These are phyloP conservation scores for Platygyra sinensis DNA, from an alignment of 64 coral and sea anemone genomes.

Conservation along the genomic window DNA sequence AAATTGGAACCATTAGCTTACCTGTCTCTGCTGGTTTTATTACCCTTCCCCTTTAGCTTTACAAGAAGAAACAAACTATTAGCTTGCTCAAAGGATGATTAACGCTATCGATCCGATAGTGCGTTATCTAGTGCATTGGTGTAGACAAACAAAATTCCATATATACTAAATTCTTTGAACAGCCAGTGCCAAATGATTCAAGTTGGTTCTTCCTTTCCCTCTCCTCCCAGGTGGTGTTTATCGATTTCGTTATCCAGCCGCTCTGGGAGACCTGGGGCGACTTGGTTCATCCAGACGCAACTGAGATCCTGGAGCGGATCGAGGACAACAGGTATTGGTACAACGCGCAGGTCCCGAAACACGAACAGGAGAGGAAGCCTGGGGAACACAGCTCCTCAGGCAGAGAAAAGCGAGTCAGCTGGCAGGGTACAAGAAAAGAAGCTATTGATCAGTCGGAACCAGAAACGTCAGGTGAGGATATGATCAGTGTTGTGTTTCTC, in stretches of 20 bases:
- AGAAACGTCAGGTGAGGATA: slow-evolving; percentile 73
- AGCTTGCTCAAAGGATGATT: too few relatives aligned
- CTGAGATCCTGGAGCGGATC: slow-evolving; percentile 88
- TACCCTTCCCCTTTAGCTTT: too few relatives aligned
- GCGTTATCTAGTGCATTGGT: too few relatives aligned
- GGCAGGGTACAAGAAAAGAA: slow-evolving; percentile 91
- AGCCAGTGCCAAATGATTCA: background rate
- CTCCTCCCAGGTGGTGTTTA: slow-evolving; percentile 85
- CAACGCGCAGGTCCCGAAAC: slow-evolving; percentile 89
- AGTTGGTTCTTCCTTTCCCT: background rate
- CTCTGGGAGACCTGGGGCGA: slow-evolving; percentile 99
- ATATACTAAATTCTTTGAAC: too few relatives aligned
- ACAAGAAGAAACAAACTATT: too few relatives aligned
- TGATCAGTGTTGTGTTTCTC: background rate
- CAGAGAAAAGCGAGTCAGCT: slow-evolving; percentile 79
- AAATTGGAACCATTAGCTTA: too few relatives aligned
- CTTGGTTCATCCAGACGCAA: slow-evolving; percentile 86
- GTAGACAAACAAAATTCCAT: too few relatives aligned
- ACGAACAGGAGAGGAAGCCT: slow-evolving; percentile 79
- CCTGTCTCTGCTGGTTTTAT: too few relatives aligned
- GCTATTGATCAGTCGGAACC: slow-evolving; percentile 91
- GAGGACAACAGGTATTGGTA: slow-evolving; percentile 99
- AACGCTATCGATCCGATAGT: too few relatives aligned
- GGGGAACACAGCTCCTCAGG: slow-evolving; percentile 60
- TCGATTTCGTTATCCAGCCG: slow-evolving; percentile 97